A percentile compares a stretch with the other conserved stretches of the same genome.
phyloP scores from a whole-genome alignment of 2,797 vertebrate species.

The Onychomys arenicola region DNA sequence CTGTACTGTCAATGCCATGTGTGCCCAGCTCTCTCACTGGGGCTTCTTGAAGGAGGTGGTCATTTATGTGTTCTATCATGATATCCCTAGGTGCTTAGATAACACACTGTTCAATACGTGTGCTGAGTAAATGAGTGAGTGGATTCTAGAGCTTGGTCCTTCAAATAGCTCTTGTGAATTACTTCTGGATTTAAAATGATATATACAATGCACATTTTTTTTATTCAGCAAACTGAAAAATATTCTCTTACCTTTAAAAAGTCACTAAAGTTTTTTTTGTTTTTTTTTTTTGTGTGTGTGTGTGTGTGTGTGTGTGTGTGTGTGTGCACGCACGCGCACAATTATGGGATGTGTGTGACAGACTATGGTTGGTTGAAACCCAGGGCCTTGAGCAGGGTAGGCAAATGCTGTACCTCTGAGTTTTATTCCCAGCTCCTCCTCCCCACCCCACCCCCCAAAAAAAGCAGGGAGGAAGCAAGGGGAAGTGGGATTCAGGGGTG shows the following conservation, averaged over 20 bases:
- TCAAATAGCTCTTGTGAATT: slow-evolving; percentile 52
- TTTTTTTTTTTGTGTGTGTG: background rate
- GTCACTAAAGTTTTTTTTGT: slow-evolving; percentile 52
- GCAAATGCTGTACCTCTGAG: background rate
- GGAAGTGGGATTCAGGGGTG: background rate
- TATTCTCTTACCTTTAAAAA: background rate
- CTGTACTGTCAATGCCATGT: background rate
- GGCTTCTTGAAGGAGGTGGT: background rate
- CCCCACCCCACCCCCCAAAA: too few species aligned
- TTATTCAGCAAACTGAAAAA: slow-evolving; percentile 46
- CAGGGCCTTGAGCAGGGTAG: background rate
- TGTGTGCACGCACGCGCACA: background rate
- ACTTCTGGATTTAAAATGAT: slow-evolving; percentile 20
- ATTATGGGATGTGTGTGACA: too few species aligned
- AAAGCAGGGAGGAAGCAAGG: background rate
- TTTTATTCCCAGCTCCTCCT: background rate
- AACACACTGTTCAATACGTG: background rate
- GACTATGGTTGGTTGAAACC: background rate
- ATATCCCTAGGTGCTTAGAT: background rate
- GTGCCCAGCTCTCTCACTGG: background rate
- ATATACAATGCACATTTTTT: background rate
- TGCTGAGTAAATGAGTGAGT: slow-evolving; percentile 4
- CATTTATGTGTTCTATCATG: background rate
- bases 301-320: too few species aligned
- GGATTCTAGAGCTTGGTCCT: slow-evolving; percentile 49